Evolutionary conservation across 2,888 invertebrate species (phyloP).

Genomic region (Acanthosepion pharaonis): DNA sequence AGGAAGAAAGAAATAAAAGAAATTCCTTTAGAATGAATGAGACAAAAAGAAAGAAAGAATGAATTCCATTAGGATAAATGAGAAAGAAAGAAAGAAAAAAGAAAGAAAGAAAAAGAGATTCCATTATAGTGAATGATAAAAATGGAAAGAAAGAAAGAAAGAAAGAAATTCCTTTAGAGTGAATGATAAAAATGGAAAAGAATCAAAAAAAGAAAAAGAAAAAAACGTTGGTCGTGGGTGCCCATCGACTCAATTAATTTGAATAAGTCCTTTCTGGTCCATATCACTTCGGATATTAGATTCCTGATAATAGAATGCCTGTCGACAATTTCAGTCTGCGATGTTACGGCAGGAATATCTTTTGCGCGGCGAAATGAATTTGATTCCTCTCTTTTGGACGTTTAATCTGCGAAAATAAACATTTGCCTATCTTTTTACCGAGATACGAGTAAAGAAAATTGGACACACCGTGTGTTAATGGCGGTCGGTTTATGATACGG

Average conservation of each 20-base stretch:
- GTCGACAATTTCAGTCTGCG: neutral
- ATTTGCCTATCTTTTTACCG: conserved; percentile 2
- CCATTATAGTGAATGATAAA: too few species aligned
- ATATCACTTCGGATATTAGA: neutral
- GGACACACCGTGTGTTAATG: neutral
- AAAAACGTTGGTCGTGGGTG: neutral
- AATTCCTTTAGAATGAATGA: neutral
- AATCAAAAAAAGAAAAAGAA: neutral
- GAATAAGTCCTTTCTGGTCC: neutral
- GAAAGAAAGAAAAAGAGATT: neutral
- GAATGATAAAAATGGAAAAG: neutral
- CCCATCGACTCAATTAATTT: neutral
- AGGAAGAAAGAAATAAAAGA: too few species aligned
- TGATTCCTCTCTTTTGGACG: conserved; percentile 11
- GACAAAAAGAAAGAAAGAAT: neutral
- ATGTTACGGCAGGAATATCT: neutral
- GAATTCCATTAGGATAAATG: too few species aligned
- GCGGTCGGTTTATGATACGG: neutral
- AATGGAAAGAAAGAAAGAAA: too few species aligned
- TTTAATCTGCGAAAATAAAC: neutral
- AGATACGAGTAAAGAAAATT: neutral
- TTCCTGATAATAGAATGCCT: neutral
- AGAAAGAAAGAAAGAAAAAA: neutral
- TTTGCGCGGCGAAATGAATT: neutral
- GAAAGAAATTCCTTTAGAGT: too few species aligned